Evolutionary conservation across 2,797 vertebrate genomes (phyloP), one percentile per base, ranked within the genome.

Genomic region (Sitta carolinensis): DNA sequence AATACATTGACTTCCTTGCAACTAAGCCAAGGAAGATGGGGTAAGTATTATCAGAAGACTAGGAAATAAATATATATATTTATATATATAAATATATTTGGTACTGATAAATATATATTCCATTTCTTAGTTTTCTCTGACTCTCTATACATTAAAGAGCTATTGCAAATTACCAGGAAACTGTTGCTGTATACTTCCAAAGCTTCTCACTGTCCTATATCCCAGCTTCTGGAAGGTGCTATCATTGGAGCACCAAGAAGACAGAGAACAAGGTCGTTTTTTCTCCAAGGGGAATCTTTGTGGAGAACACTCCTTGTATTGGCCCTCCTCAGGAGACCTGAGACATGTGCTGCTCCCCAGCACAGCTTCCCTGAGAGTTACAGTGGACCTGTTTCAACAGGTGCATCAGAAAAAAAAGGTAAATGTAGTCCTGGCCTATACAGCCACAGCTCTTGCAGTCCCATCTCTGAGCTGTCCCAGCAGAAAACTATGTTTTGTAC

Each of bases 281-380:
- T 77, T 59, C 66, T 54, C n/a, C 42, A 70, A 52, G 19, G 18
- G 47, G 27, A 63, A 69, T 38, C 27, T 22, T 36, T 43, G 19
- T 10, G 38, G 23, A 22, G 47, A 86, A 52, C 0, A 2, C 10
- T 76, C 59, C 57, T 55, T 66, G 61, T 27, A 38, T 10, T 10
- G 1, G 62, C 25, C 51, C 55, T 1, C 2, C 58, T 32, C 4
- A 16, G 47, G 42, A 78, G 50, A 50, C 0, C 4, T 2, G 9
- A 59, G 38, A 25, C 6, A 4, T 1, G 27, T 23, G 9, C 26
- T 36, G 26, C 18, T 52, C n/a, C 55, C 55, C 84, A 51, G 57
- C 16, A 4, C 57, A 75, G 43, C 51, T 66, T 54, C 42, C 38
- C 43, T 3, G 4, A 51, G 11, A 6, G 11, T 5, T 48, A 30